Base-by-base conservation (phyloP, 2,888 invertebrate species). In the Hoplodrina ambigua region DNA sequence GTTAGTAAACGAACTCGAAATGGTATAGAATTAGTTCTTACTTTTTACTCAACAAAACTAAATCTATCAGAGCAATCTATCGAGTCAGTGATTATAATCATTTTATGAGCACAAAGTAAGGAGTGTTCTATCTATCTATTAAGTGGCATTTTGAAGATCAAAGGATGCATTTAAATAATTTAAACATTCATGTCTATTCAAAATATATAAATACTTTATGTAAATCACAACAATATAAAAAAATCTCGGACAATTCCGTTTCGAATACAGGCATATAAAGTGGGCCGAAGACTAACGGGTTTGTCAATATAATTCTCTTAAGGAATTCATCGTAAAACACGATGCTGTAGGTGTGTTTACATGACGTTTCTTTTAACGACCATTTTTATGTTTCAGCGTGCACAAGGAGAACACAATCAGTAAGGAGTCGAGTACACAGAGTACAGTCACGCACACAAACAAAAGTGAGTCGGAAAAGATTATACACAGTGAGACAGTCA, bases 401-500 rank as follows among this genome's bases (percentile, higher is more conserved):
- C 94, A 94, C 90, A 96, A 95, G 89, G 96, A 96, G 77, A 95
- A 89, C 76, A 88, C 91, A 60, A 53, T 89, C 37, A 93, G 88
- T 85, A 95, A 94, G 85, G 95, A 95, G 82, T 89, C 86, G 46
- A 94, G 88, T 86, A 89, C 91, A 81, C 92, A 92, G 52, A 94
- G 91, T 81, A 92, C 93, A 73, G 85, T 94, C 83, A 94, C 94
- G 79, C 94, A 93, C 89, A 92, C 93, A 69, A 94, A 88, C 81
- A 95, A 94, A 80, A 93, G 80, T 66, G 96, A 95, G 54, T 90
- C 93, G 0, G 95, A 95, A 78, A 95, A 95, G 82, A 41, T 91
- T 20, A 86, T 92, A 72, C 93, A 94, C 85, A 94, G 80, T 62
- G 95, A 95, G 76, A 89, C 91, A 0, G 85, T 89, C 41, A 85